Evolutionary conservation across 2,797 vertebrate species (phyloP), one percentile per base, ranked within the genome.

Genomic region (Hippocampus kuda): DNA sequence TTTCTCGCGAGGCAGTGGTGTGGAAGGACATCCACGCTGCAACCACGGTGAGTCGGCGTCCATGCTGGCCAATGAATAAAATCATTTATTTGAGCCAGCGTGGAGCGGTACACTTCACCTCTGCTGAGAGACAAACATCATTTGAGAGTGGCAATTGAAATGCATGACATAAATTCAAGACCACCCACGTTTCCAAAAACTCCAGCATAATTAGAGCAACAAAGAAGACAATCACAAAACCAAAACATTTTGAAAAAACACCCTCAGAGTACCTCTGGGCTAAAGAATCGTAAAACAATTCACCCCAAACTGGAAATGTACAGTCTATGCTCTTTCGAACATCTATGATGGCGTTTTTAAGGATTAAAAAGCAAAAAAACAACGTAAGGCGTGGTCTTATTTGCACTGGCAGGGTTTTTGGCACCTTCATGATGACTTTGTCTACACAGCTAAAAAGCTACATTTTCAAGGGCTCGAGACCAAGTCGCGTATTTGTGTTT

Each of bases 11-110:
- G 87, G 94, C 95, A 24, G 91, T 95, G 63, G 93, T 98, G 72
- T 99, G 97, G 97, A 98, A 97, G 91, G 96, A 99, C 82, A 98
- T 99, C 82, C 92, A 94, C 51, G 93, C 91, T 71, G 94, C 96
- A 59, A 97, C 95, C 30, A 94, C 91, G 70, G 97, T 99, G 90
- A 98, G 97, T 94, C 85, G 34, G 49, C 2, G 41, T 74, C 68
- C 26, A 59, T 13, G 11, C 62, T 44, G n/a, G 41, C 62, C 6
- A 64, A 10, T 46, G 30, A 46, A 63, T 63, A 42, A 24, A 44
- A 46, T 4, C n/a, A 24, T 44, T 64, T 42, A 30, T 42, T 59
- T 24, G 24, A 26, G 2, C 41, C 15, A 7, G 7, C 4, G 34
- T n/a, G 34, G 20, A 41, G 34, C 22, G 30, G 61, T 20, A 22